Conservation (phyloP, 2,113 vertebrate genomes). For the Acrocephalus arundinaceus region DNA sequence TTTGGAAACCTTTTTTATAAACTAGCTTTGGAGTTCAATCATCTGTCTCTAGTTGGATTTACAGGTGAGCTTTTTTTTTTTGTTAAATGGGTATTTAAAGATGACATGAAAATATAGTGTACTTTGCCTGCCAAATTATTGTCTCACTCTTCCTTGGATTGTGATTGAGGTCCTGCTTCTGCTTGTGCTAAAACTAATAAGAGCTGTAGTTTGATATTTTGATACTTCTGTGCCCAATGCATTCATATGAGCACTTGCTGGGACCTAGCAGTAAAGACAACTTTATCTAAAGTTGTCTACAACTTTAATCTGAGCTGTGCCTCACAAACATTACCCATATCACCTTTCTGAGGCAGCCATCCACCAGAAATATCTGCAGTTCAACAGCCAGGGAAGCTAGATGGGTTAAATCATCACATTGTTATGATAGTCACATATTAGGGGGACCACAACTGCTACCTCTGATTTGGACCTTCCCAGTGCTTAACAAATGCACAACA, state of each 20-base stretch:
- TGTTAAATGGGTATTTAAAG: neutral
- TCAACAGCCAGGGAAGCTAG: neutral
- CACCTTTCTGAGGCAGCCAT: neutral
- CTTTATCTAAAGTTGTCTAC: neutral
- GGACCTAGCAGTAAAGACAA: neutral
- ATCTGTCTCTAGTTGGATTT: neutral
- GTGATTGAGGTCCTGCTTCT: neutral
- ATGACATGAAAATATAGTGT: neutral
- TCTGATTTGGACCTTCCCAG: neutral
- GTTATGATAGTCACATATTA: neutral
- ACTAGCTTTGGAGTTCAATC: neutral
- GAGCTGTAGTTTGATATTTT: neutral
- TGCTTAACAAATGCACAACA: neutral
- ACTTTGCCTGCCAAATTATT: neutral
- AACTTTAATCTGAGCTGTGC: neutral
- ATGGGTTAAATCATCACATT: neutral
- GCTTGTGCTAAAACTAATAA: neutral
- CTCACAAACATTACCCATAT: neutral
- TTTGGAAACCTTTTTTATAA: neutral
- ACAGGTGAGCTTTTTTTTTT: neutral
- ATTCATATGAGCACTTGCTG: neutral
- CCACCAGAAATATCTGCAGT: neutral
- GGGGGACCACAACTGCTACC: neutral
- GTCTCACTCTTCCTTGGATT: neutral
- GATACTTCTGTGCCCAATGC: neutral